Evolutionary conservation across 2,113 vertebrate species (phyloP), one percentile per base, ranked within the genome.

Genomic region (Muntiacus muntjak): DNA sequence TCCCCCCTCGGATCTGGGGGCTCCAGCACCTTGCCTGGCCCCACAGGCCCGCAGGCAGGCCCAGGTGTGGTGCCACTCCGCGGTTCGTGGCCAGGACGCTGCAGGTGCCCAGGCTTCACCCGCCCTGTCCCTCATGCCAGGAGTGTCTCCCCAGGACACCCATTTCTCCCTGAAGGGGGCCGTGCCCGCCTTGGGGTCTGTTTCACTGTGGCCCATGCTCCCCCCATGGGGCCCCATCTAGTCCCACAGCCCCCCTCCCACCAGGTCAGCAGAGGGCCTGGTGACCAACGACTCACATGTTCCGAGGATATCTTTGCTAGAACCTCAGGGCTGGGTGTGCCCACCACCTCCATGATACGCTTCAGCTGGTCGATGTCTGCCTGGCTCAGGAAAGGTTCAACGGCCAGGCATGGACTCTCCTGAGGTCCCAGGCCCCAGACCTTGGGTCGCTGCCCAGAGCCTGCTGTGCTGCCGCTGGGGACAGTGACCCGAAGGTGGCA

Each of bases 261-360:
- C 45, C 47, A n/a, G 36, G n/a, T 47, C 58, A 58, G 45, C 30
- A 14, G 64, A 94, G 86, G 55, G 19, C 8, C 57, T 0, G 36
- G 23, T 25, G n/a, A 10, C 36, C 3, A 12, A 16, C 7, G 89
- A 99, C 99, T 99, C 96, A 99, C 99, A 25, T 99, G 99, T 97
- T 99, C 99, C 1, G 99, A 99, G 81, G 99, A 99, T 88, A 99
- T 99, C 98, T 99, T 99, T 97, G 99, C 99, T 36, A 99, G 98
- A 89, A 99, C 99, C 57, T 99, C 99, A 0, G 99, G 99, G 55
- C 99, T 99, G 14, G 99, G 99, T 1, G 99, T 99, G 82, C 99
- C 99, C 88, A 99, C 99, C 94, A 99, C 99, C 98, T 99, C 99
- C 99, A 99, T 99, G 99, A 99, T 99, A 98, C 99, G 99, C 98